Base-by-base conservation (phyloP, 2,888 invertebrate species). In the Caenorhabditis panamensis region DNA sequence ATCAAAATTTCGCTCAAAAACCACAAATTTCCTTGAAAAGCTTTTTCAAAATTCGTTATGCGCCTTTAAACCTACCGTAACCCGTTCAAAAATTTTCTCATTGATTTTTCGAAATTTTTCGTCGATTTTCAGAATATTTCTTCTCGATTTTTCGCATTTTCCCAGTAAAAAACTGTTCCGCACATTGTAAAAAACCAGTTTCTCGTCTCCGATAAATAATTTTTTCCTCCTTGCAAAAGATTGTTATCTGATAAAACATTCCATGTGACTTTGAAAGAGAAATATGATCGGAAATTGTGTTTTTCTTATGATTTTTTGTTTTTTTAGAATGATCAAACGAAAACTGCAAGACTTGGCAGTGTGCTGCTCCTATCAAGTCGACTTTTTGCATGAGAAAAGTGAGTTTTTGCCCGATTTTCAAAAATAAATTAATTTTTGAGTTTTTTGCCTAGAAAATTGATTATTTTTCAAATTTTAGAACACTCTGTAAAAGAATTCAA, bases 341-440 rank as follows among this genome's bases (percentile, higher is more conserved):
- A 87, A 87, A 78, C 82, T 89, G 54, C 89, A 89, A 76, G 88
- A 89, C 64, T 66, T 88, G 67, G 87, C 88, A 1, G 87, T 89
- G 8, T 88, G 88, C 68, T 88, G 89, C 75, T 86, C 89, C 11
- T 89, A 89, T 81, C 84, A 89, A 56, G 84, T 89, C 61, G 85
- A 87, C 61, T 89, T 88, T 66, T 82, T 89, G 44, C 89, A 89
- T 62, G 85, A 87, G 44, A 87, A 88, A 83, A 84, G 88, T 88
- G 41, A 54, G 75, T 49, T 62, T 44, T 41, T 47, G 2, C 8
- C 13, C 2, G 13, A 41, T 31, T 31, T 31, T 31, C 5, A 9
- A 6, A 31, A 31, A 31, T 6, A 31, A 31, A n/a, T n/a, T n/a
- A n/a, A n/a, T n/a, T n/a, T n/a, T 28, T 18, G 24, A 28, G 5